Evolutionary conservation across 2,113 vertebrate species (phyloP).

Genomic region (Macquaria ambigua): DNA sequence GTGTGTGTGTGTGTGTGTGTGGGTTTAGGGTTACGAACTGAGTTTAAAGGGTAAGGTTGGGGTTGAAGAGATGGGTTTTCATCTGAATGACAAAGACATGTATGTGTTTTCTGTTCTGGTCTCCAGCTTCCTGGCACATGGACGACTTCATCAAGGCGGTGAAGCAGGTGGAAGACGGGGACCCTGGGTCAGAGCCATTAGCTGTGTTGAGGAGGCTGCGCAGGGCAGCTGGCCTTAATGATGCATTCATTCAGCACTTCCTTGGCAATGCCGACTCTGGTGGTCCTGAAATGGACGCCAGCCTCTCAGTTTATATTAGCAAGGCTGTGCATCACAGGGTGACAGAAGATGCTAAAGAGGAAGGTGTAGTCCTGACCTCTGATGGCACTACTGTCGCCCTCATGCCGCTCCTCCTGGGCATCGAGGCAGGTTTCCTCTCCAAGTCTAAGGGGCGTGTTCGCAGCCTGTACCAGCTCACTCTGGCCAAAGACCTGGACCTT

Average conservation of each 20-base stretch:
- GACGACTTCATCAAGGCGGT: constrained; percentile 82
- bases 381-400: constrained; percentile 90
- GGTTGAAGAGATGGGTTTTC: fast-evolving
- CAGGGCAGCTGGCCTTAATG: constrained; percentile 48
- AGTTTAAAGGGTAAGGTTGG: neutral
- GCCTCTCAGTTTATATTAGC: constrained; percentile 66
- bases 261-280: constrained; percentile 43
- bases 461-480: constrained; percentile 77
- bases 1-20: too few species aligned
- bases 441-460: neutral
- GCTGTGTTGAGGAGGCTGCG: constrained; percentile 62
- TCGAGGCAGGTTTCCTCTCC: constrained; percentile 83
- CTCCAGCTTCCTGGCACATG: constrained; percentile 80
- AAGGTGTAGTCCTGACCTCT: constrained; percentile 84
- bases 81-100: neutral
- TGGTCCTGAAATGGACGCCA: constrained; percentile 26
- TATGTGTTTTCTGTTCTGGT: neutral
- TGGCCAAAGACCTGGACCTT: constrained; percentile 78
- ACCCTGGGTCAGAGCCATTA: constrained; percentile 13
- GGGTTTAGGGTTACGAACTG: neutral
- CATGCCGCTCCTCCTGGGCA: constrained; percentile 83
- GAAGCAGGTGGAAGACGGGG: constrained; percentile 75
- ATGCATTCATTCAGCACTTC: constrained; percentile 60
- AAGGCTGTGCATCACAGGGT: constrained; percentile 63
- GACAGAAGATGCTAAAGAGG: constrained; percentile 48